These are phyloP conservation scores for Atrichornis clamosus DNA, from an alignment of 2,113 vertebrate genomes.

Conservation along the genomic window DNA sequence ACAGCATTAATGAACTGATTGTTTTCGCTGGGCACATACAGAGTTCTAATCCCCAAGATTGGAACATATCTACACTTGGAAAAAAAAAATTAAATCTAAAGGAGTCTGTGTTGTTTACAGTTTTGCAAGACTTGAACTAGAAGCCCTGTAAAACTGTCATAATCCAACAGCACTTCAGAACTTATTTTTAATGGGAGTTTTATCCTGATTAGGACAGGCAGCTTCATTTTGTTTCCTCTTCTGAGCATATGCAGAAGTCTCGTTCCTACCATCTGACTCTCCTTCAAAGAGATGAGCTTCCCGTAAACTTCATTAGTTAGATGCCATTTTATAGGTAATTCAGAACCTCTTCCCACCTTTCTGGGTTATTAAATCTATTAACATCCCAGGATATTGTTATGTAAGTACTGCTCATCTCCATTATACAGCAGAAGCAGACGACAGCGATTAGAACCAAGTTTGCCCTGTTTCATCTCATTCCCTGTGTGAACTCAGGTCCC, in stretches of 20 bases:
- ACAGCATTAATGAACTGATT: constrained; percentile 60
- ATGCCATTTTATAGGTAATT: constrained; percentile 53
- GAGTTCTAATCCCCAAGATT: constrained; percentile 30
- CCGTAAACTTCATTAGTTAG: constrained; percentile 53
- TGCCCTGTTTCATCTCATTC: constrained; percentile 34
- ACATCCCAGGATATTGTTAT: constrained; percentile 56
- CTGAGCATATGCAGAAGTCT: not conserved
- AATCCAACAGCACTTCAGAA: not conserved
- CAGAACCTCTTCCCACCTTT: constrained; percentile 59
- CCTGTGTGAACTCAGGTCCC: not conserved
- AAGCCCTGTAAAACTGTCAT: not conserved
- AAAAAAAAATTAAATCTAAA: not conserved
- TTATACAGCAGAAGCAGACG: constrained; percentile 48
- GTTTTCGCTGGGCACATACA: constrained; percentile 41
- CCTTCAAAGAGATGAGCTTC: constrained; percentile 38
- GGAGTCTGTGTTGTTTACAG: not conserved
- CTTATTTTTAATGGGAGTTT: not conserved
- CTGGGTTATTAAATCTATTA: constrained; percentile 66
- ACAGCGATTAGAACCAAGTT: constrained; percentile 22
- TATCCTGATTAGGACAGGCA: not conserved
- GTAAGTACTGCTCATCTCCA: constrained; percentile 63
- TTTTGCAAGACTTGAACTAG: not conserved
- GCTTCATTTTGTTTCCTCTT: constrained; percentile 10
- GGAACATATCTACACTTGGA: not conserved
- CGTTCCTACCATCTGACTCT: not conserved